Conservation (phyloP, 2,888 invertebrate genomes). For the Clunio marinus region DNA sequence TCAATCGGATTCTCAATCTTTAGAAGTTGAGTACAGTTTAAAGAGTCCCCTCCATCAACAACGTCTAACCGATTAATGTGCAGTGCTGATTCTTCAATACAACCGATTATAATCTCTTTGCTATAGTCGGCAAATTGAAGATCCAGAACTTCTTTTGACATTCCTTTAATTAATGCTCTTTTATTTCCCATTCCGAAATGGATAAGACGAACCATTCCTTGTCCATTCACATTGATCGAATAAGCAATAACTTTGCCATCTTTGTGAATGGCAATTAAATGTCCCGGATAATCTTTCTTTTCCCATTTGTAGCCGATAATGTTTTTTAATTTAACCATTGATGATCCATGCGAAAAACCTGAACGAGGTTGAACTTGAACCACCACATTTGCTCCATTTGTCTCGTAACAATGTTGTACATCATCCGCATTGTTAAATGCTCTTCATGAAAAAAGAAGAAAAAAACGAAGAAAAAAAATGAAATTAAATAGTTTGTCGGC, state of each 20-base stretch:
- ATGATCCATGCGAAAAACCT: not conserved
- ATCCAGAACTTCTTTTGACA: conserved; percentile 85
- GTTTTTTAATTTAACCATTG: conserved; percentile 65
- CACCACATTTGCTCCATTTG: conserved; percentile 14
- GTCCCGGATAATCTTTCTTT: conserved; percentile 78
- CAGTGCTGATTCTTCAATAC: conserved; percentile 81
- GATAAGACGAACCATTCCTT: conserved; percentile 78
- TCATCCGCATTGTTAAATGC: conserved; percentile 20
- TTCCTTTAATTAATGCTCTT: conserved; percentile 78
- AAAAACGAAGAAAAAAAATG: not conserved
- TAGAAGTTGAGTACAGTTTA: conserved; percentile 55
- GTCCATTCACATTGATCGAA: conserved; percentile 64
- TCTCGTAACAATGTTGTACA: conserved; percentile 25
- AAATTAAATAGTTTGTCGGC: not conserved
- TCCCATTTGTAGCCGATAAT: conserved; percentile 94
- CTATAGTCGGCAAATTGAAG: conserved; percentile 83
- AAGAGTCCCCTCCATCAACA: conserved; percentile 57
- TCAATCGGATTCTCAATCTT: conserved; percentile 51
- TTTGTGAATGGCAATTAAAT: conserved; percentile 82
- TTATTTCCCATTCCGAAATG: conserved; percentile 62
- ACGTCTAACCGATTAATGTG: conserved; percentile 69
- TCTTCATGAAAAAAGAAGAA: not conserved
- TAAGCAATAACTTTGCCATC: conserved; percentile 84
- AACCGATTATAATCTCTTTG: conserved; percentile 73
- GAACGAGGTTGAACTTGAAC: conserved; percentile 14